Percentiles rank a stretch among this genome's conserved stretches.
phyloP scores from a whole-genome alignment of 2,797 vertebrate species.

The Spondyliosoma cantharus region DNA sequence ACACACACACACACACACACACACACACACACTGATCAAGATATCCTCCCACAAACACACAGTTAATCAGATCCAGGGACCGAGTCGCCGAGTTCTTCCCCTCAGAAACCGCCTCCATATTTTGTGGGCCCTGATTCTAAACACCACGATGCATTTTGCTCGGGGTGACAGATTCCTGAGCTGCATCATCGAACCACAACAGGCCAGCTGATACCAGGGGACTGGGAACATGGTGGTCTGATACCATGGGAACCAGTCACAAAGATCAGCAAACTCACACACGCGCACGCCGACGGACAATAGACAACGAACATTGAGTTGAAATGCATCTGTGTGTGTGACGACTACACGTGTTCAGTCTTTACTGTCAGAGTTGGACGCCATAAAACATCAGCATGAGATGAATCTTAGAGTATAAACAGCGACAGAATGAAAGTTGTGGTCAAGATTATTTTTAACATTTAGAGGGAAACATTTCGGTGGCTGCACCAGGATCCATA shows the following conservation, averaged over 20 bases:
- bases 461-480: not conserved
- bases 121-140: conserved; percentile 66
- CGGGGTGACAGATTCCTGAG: conserved; percentile 71
- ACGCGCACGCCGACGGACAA: not conserved
- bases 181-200: conserved; percentile 54
- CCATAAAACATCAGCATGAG: not conserved
- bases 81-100: conserved; percentile 31
- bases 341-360: too few species aligned
- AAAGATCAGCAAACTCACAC: conserved; percentile 23
- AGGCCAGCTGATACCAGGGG: conserved; percentile 61
- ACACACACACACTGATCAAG: conserved; percentile 47
- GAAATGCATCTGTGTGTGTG: not conserved
- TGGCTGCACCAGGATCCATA: not conserved
- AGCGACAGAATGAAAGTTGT: not conserved
- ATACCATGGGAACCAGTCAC: conserved; percentile 58
- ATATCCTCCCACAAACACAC: conserved; percentile 61
- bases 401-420: not conserved
- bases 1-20: conserved; percentile 33
- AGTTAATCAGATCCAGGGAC: conserved; percentile 72
- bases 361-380: not conserved
- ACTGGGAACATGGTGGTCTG: conserved; percentile 58
- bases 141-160: conserved; percentile 61
- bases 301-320: not conserved
- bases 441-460: conserved; percentile 6
- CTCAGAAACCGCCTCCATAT: conserved; percentile 70